These are phyloP conservation scores for Setipinna tenuifilis DNA, from an alignment of 2,797 vertebrate genomes.

Conservation along the genomic window DNA sequence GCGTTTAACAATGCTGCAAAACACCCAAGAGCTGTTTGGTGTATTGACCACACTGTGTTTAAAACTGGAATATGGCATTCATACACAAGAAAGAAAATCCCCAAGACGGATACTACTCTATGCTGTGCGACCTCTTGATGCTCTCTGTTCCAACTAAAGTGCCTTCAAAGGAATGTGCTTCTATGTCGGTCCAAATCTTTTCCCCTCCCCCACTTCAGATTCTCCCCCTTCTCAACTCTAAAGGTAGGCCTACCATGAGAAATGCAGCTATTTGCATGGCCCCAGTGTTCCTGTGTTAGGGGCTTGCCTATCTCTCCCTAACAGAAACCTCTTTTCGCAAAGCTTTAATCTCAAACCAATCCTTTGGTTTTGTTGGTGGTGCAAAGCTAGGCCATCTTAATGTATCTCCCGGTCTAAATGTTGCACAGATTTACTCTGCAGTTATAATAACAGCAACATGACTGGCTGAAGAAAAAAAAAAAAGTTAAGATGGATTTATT, in stretches of 20 bases:
- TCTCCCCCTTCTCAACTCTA: conserved; percentile 33
- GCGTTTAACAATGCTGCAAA: not conserved
- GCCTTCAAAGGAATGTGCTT: conserved; percentile 1
- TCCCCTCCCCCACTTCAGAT: conserved; percentile 16
- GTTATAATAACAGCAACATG: conserved; percentile 15
- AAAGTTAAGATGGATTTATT: conserved; percentile 25
- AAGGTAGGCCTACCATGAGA: conserved; percentile 34
- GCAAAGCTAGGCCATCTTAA: conserved; percentile 52
- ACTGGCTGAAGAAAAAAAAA: conserved; percentile 30
- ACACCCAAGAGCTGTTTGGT: not conserved
- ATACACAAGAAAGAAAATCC: not conserved
- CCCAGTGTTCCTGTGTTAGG: conserved; percentile 42
- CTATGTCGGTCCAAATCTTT: conserved; percentile 42
- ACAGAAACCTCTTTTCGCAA: conserved; percentile 50
- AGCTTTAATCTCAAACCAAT: conserved; percentile 57
- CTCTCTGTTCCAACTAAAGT: not conserved
- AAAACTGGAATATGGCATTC: not conserved
- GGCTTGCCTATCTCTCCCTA: conserved; percentile 52
- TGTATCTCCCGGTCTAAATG: conserved; percentile 50
- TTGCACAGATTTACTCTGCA: conserved; percentile 36
- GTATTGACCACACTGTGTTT: not conserved
- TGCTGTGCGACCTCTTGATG: not conserved
- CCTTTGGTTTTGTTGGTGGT: conserved; percentile 53
- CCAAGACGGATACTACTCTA: not conserved
- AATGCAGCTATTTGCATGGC: conserved; percentile 50